phyloP scores from a whole-genome alignment of 2,797 vertebrate species.

The Hoplostethus atlanticus region DNA sequence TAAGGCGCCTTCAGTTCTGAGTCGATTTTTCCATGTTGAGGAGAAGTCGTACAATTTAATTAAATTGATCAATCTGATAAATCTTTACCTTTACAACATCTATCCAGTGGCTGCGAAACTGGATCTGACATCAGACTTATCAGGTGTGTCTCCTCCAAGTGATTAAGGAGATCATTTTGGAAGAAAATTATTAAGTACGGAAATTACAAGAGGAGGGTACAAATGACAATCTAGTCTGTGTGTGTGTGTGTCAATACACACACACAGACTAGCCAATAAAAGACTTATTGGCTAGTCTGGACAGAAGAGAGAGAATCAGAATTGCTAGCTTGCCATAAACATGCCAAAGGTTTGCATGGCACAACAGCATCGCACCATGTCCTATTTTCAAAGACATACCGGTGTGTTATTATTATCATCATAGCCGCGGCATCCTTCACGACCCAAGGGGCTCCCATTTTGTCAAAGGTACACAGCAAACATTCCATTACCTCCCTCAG shows the following conservation, averaged over 20 bases:
- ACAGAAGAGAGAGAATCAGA: neutral
- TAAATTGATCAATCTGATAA: conserved; percentile 74
- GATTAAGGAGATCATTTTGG: conserved; percentile 60
- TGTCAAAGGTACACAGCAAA: conserved; percentile 67
- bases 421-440: conserved; percentile 60
- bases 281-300: too few relatives aligned
- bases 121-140: conserved; percentile 68
- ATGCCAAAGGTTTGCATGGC: conserved; percentile 19
- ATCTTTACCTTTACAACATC: conserved; percentile 64
- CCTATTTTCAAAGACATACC: conserved; percentile 57
- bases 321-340: neutral
- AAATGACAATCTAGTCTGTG: conserved; percentile 14
- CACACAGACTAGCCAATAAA: too few relatives aligned
- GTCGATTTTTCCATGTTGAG: conserved; percentile 37
- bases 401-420: conserved; percentile 52
- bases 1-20: conserved; percentile 22
- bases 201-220: conserved; percentile 39
- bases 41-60: conserved; percentile 58
- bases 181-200: conserved; percentile 58
- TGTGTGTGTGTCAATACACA: conserved; percentile 6
- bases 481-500: conserved; percentile 68
- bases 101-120: conserved; percentile 53
- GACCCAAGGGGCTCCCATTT: conserved; percentile 66
- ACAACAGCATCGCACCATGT: conserved; percentile 37
- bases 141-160: conserved; percentile 47